phyloP scores from a whole-genome alignment of 1,140 invertebrate species.

The Ceratosolen fusciceps region DNA sequence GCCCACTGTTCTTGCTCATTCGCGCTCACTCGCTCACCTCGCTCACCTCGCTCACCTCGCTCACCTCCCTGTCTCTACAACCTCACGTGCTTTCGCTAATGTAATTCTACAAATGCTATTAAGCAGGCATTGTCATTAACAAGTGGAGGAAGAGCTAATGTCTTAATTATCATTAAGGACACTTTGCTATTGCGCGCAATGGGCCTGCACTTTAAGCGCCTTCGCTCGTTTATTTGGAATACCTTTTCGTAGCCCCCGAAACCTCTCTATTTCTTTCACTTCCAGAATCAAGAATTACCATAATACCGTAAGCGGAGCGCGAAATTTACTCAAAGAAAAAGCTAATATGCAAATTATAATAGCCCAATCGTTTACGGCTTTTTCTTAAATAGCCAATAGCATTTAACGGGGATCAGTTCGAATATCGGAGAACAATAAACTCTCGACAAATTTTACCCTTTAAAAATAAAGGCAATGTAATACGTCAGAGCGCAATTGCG shows the following conservation, averaged over 20 bases:
- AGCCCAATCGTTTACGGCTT: background rate
- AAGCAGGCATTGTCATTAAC: background rate
- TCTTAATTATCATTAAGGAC: background rate
- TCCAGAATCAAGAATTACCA: background rate
- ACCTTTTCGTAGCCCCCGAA: background rate
- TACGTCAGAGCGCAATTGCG: background rate
- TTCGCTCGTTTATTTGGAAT: no score
- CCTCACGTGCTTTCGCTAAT: background rate
- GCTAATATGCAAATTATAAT: background rate
- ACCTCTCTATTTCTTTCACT: background rate
- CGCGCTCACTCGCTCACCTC: no score
- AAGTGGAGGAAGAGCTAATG: background rate
- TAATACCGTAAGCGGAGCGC: background rate
- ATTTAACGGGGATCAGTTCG: background rate
- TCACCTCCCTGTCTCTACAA: background rate
- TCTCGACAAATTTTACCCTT: background rate
- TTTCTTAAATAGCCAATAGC: background rate
- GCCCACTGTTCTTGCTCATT: no score
- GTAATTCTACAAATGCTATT: background rate
- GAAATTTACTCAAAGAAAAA: background rate
- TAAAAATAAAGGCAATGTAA: background rate
- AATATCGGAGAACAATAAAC: background rate
- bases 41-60: no score
- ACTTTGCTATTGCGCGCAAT: background rate
- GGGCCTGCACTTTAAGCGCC: background rate